Evolutionary conservation across 2,113 vertebrate species (phyloP), one percentile per base, ranked within the genome.

Genomic region (Pelvicachromis taeniatus): DNA sequence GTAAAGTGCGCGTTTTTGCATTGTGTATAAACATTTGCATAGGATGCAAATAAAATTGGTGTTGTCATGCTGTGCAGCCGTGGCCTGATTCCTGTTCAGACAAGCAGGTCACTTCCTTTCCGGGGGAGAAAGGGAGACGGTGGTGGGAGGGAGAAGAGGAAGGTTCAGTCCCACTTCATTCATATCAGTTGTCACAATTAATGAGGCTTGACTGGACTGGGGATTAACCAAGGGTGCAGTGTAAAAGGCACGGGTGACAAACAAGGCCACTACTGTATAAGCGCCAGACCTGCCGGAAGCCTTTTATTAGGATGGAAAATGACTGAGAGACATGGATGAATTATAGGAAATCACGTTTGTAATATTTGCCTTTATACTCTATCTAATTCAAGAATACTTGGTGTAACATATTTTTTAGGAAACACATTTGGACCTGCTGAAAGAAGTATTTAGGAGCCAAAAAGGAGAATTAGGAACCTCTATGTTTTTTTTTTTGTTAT

Each of bases 21-120:
- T 19, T 40, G 50, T 48, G 85, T 83, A 50, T 89, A 63, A 77
- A 42, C 17, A 13, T 88, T 77, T 48, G 78, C 42, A 17, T 80
- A 52, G 77, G 45, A 88, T 56, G 77, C 78, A 89, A 90, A 86
- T 78, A 89, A 63, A 90, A 89, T 91, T 88, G 42, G 84, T 88
- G 87, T 90, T 78, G 86, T 87, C 94, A 92, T 88, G 84, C 95
- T 94, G 95, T 75, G 91, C 63, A 80, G 91, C 91, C 73, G 42
- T 94, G 92, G 87, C 92, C 89, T 94, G 91, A 92, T 95, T 95
- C 93, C 86, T 94, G 89, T 91, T 92, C 88, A 91, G 84, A 95
- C 91, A 94, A 95, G 89, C 88, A 88, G 93, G 92, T 92, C 93
- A 95, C 93, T 95, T 96, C 93, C 94, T 95, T 92, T 94, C 91